phyloP scores from a whole-genome alignment of 2,888 invertebrate species.

The Thumatha senex region DNA sequence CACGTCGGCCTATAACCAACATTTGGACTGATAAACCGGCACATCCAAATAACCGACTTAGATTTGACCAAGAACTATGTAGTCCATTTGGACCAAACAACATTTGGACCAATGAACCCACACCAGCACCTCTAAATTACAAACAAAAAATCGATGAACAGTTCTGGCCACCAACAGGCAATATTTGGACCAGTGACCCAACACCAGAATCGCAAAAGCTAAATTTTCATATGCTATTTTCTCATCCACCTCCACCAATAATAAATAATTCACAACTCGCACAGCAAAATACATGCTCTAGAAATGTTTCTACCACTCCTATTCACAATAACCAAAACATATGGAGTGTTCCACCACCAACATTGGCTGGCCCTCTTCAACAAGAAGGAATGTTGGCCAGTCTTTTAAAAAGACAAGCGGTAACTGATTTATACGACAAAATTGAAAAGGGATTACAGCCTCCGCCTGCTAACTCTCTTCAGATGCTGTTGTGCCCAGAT shows the following conservation, averaged over 20 bases:
- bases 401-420: background rate
- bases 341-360: background rate
- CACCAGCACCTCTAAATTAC: too few species aligned
- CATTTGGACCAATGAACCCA: too few species aligned
- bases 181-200: background rate
- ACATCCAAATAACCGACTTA: background rate
- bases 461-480: background rate
- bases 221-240: background rate
- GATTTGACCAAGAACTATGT: background rate
- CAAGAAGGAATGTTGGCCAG: background rate
- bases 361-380: background rate
- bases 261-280: background rate
- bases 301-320: background rate
- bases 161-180: background rate
- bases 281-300: background rate
- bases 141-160: too few species aligned
- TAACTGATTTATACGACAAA: background rate
- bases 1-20: too few species aligned
- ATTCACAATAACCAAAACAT: too few species aligned
- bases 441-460: background rate
- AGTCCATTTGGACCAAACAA: too few species aligned
- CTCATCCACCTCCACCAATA: background rate
- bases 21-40: too few species aligned
- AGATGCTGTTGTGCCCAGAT: slow-evolving; percentile 1
- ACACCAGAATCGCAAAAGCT: background rate